Conservation (phyloP, 2,113 vertebrate genomes). For the Tragelaphus buxtoni region DNA sequence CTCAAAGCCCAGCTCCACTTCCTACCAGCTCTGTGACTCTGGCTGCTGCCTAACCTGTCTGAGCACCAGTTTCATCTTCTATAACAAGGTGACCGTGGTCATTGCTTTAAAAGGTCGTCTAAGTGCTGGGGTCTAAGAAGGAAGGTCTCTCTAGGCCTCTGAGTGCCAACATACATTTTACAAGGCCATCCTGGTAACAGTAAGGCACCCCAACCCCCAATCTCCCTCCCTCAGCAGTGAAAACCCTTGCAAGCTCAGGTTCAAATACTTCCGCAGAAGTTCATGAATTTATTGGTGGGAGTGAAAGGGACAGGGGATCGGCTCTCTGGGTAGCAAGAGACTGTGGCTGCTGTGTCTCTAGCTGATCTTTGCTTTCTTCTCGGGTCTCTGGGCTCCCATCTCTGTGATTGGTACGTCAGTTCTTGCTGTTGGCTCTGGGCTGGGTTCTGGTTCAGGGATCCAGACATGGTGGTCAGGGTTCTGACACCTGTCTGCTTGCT, state of each 20-base stretch:
- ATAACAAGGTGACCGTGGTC: neutral
- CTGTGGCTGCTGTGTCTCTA: neutral
- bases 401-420: rapidly evolving
- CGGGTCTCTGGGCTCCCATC: neutral
- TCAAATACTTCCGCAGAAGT: neutral
- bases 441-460: neutral
- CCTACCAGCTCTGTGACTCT: neutral
- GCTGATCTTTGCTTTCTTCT: neutral
- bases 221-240: too few species aligned
- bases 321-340: neutral
- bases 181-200: neutral
- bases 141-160: neutral
- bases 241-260: neutral
- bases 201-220: rapidly evolving
- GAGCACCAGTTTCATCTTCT: neutral
- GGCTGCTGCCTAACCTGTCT: neutral
- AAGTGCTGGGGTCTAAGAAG: neutral
- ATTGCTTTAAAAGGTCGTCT: neutral
- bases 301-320: neutral
- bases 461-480: neutral
- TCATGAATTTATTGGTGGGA: neutral
- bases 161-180: neutral
- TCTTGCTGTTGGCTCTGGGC: neutral
- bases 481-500: neutral
- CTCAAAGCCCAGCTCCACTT: neutral